Evolutionary conservation across 37 sponge, comb jelly and placozoan genomes (phyloP).

Genomic region (Cliona cf. orientalis): DNA sequence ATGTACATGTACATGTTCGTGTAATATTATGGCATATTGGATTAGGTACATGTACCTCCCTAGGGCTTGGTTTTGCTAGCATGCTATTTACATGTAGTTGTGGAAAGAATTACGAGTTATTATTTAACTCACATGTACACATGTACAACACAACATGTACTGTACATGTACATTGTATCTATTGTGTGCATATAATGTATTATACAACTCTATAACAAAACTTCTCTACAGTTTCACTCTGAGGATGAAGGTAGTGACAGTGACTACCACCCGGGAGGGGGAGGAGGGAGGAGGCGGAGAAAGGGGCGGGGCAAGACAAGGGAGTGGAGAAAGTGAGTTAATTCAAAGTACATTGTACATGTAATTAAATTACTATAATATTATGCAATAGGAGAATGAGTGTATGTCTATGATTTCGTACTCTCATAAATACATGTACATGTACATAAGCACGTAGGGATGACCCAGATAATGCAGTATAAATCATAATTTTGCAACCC

Average conservation of each 20-base stretch:
- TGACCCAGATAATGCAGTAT: too few relatives aligned
- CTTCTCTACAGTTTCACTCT: neutral
- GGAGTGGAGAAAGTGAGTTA: slow-evolving; percentile 16
- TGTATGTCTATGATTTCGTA: slow-evolving; percentile 45
- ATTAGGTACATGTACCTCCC: too few relatives aligned
- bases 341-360: neutral
- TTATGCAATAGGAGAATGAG: too few relatives aligned
- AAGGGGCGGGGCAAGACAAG: slow-evolving; percentile 3
- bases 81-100: neutral
- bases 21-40: too few relatives aligned
- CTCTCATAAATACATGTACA: slow-evolving; percentile 19
- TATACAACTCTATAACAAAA: neutral
- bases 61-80: neutral
- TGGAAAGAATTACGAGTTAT: too few relatives aligned
- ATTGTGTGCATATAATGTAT: too few relatives aligned
- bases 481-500: too few relatives aligned
- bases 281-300: slow-evolving; percentile 16
- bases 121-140: too few relatives aligned
- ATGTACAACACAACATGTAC: too few relatives aligned
- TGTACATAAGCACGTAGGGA: slow-evolving; percentile 4
- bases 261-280: slow-evolving; percentile 50
- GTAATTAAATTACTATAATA: neutral
- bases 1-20: too few relatives aligned
- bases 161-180: too few relatives aligned
- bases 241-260: slow-evolving; percentile 47